These are phyloP conservation scores for Dasysyrphus tricinctus DNA, from an alignment of 2,888 invertebrate species.

Conservation along the genomic window DNA sequence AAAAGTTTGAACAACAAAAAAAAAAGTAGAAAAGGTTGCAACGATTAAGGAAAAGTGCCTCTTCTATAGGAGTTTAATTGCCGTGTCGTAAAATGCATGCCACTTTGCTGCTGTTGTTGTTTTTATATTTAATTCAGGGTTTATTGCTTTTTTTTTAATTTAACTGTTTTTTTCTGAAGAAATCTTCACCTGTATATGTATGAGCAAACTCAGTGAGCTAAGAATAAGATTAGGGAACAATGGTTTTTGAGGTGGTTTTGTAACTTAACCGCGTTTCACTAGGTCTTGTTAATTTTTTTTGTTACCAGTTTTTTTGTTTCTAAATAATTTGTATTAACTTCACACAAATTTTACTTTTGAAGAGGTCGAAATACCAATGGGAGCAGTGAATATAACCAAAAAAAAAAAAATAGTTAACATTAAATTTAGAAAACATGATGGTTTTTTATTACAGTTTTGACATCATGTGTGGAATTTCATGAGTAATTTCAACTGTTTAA, in stretches of 20 bases:
- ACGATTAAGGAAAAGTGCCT: constrained; percentile 66
- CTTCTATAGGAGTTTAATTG: constrained; percentile 63
- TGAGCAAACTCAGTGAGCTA: constrained; percentile 39
- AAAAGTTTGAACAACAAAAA: constrained; percentile 8
- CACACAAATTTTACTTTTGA: constrained; percentile 12
- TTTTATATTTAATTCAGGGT: constrained; percentile 16
- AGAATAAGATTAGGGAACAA: constrained; percentile 48
- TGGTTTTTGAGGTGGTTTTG: constrained; percentile 13
- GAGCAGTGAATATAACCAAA: constrained; percentile 19
- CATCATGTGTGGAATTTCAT: constrained; percentile 64
- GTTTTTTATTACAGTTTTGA: constrained; percentile 68
- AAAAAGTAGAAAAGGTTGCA: constrained; percentile 49
- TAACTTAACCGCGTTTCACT: constrained; percentile 59
- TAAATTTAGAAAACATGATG: constrained; percentile 37
- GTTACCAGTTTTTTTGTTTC: constrained; percentile 12
- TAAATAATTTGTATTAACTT: constrained; percentile 19
- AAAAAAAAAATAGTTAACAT: neutral
- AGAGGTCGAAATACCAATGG: neutral
- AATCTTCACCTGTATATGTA: constrained; percentile 55
- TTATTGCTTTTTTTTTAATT: constrained; percentile 31
- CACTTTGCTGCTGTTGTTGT: constrained; percentile 40
- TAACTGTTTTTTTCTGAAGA: constrained; percentile 7
- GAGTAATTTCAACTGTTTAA: constrained; percentile 29
- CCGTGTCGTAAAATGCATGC: constrained; percentile 72
- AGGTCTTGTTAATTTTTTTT: constrained; percentile 23